Conservation (phyloP, 2,888 invertebrate species). For the Metalampra italica region DNA sequence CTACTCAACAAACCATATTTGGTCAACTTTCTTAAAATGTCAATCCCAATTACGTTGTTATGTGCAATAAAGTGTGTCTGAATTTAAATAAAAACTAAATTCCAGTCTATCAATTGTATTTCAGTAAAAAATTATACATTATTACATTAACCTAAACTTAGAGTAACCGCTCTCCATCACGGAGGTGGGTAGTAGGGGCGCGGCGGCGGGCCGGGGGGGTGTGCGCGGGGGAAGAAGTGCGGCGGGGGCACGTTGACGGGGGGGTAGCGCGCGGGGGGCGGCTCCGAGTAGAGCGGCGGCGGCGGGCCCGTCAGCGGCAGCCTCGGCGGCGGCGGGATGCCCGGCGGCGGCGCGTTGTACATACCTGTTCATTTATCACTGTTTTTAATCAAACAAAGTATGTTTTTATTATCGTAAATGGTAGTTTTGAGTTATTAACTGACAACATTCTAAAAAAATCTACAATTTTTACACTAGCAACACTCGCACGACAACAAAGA, state of each 20-base stretch:
- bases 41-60: too few relatives aligned
- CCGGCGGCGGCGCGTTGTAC: conserved; percentile 59
- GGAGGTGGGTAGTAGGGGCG: conserved; percentile 69
- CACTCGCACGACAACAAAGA: too few relatives aligned
- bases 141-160: conserved; percentile 16
- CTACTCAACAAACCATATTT: too few relatives aligned
- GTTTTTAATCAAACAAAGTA: too few relatives aligned
- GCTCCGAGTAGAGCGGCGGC: conserved; percentile 57
- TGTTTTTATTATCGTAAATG: too few relatives aligned
- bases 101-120: conserved; percentile 53
- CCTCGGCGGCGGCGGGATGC: conserved; percentile 46
- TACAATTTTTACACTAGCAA: too few relatives aligned
- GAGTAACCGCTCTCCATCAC: conserved; percentile 32
- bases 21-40: too few relatives aligned
- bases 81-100: conserved; percentile 26
- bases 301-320: conserved; percentile 55
- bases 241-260: conserved; percentile 64
- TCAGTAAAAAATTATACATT: conserved; percentile 58
- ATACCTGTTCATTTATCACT: too few relatives aligned
- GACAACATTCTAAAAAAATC: too few relatives aligned
- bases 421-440: too few relatives aligned
- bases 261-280: conserved; percentile 27
- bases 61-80: too few relatives aligned
- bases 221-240: conserved; percentile 50
- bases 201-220: conserved; percentile 50